Evolutionary conservation across 2,113 vertebrate genomes (phyloP).

Genomic region (Bubalus kerabau): DNA sequence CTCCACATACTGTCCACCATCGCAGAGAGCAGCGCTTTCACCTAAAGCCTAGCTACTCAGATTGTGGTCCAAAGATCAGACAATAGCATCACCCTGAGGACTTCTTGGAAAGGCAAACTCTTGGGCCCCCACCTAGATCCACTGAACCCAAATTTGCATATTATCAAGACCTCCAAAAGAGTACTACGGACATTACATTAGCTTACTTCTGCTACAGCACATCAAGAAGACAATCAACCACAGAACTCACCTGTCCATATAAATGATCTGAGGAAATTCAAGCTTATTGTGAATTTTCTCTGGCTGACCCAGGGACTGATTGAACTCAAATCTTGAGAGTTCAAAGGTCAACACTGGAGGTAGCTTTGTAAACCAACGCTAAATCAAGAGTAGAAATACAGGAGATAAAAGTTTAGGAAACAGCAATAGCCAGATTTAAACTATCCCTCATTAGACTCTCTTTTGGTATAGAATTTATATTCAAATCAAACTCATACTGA

Average conservation of each 20-base stretch:
- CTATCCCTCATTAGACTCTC: background rate
- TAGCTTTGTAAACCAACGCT: conserved; percentile 98
- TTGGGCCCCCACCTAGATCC: background rate
- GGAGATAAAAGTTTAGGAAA: conserved; percentile 36
- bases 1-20: background rate
- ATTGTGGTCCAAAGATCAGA: background rate
- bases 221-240: background rate
- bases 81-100: background rate
- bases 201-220: background rate
- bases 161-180: background rate
- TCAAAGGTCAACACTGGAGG: conserved; percentile 97
- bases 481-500: background rate
- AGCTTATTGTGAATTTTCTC: conserved; percentile 99
- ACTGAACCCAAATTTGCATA: background rate
- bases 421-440: background rate
- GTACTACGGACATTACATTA: background rate
- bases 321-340: conserved; percentile 97
- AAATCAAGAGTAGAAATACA: conserved; percentile 56
- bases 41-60: background rate
- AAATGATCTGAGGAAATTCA: conserved; percentile 93
- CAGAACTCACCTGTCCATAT: conserved; percentile 93
- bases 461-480: conserved; percentile 4
- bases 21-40: background rate
- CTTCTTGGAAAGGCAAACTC: background rate
- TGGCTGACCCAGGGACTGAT: conserved; percentile 95